These are phyloP conservation scores for Teleiodes luculella DNA, from an alignment of 2,888 invertebrate species.

Conservation along the genomic window DNA sequence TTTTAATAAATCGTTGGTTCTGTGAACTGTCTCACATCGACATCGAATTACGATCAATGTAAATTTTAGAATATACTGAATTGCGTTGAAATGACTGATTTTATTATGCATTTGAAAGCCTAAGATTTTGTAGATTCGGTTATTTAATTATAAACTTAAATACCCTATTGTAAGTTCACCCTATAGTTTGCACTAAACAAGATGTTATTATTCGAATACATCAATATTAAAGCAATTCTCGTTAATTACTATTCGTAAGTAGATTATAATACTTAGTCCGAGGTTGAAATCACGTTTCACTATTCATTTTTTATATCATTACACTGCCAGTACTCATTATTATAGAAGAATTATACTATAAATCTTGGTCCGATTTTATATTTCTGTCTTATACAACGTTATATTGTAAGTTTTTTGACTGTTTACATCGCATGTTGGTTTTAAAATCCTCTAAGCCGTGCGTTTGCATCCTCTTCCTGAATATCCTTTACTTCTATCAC, in stretches of 20 bases:
- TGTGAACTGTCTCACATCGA: conserved; percentile 68
- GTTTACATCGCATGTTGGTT: conserved; percentile 39
- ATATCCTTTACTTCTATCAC: background rate
- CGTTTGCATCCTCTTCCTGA: conserved; percentile 31
- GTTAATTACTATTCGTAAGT: conserved; percentile 75
- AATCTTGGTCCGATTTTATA: conserved; percentile 73
- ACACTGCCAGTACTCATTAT: conserved; percentile 29
- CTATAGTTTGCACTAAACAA: conserved; percentile 74
- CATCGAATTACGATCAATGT: conserved; percentile 73
- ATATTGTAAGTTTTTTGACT: conserved; percentile 71
- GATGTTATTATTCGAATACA: conserved; percentile 54
- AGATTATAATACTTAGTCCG: conserved; percentile 54
- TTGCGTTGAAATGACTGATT: conserved; percentile 79
- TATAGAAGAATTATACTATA: conserved; percentile 65
- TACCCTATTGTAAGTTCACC: conserved; percentile 71
- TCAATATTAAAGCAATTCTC: conserved; percentile 72
- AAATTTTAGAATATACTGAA: conserved; percentile 76
- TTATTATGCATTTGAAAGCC: conserved; percentile 77
- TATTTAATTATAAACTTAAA: conserved; percentile 64
- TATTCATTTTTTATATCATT: conserved; percentile 60
- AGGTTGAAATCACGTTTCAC: conserved; percentile 43
- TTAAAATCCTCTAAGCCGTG: conserved; percentile 26
- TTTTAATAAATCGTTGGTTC: conserved; percentile 60
- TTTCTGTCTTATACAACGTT: conserved; percentile 71
- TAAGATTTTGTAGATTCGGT: conserved; percentile 75